These are phyloP conservation scores for Macrocentrus cingulum DNA, from an alignment of 1,140 invertebrate genomes.

Conservation along the genomic window DNA sequence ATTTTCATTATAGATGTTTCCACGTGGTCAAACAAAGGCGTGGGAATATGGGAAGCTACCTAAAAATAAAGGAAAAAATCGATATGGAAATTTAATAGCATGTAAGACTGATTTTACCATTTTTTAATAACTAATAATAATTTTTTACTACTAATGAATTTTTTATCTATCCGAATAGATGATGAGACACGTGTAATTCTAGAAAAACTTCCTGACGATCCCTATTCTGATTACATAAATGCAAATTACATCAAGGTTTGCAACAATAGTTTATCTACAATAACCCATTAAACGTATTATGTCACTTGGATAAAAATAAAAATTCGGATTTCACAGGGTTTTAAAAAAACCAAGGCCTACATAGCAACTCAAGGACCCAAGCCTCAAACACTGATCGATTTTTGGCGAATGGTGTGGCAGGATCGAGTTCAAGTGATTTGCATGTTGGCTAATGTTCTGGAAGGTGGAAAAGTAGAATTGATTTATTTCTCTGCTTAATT, in stretches of 20 bases:
- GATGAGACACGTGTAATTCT: constrained; percentile 72
- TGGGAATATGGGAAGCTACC: constrained; percentile 38
- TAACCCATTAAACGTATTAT: constrained; percentile 45
- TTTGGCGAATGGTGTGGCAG: constrained; percentile 99
- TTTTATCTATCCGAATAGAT: constrained; percentile 48
- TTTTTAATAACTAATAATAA: no score
- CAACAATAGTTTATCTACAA: constrained; percentile 2
- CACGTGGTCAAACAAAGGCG: constrained; percentile 38
- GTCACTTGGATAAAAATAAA: background rate
- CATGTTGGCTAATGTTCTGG: constrained; percentile 94
- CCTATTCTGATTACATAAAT: constrained; percentile 90
- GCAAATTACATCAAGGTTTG: constrained; percentile 84
- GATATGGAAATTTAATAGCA: constrained; percentile 74
- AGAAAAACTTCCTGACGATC: constrained; percentile 61
- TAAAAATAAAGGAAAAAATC: constrained; percentile 73
- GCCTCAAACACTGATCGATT: constrained; percentile 91
- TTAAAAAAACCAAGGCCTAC: constrained; percentile 88
- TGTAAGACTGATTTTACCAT: constrained; percentile 61
- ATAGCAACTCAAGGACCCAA: constrained; percentile 94
- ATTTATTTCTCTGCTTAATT: background rate
- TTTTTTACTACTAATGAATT: no score
- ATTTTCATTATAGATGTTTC: constrained; percentile 33
- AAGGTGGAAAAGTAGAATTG: constrained; percentile 65
- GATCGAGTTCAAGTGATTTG: constrained; percentile 87
- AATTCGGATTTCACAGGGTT: constrained; percentile 68